Percentiles rank a stretch among this genome's conserved stretches.
Conservation (phyloP, 2,113 vertebrate genomes). For the Canis aureus region DNA sequence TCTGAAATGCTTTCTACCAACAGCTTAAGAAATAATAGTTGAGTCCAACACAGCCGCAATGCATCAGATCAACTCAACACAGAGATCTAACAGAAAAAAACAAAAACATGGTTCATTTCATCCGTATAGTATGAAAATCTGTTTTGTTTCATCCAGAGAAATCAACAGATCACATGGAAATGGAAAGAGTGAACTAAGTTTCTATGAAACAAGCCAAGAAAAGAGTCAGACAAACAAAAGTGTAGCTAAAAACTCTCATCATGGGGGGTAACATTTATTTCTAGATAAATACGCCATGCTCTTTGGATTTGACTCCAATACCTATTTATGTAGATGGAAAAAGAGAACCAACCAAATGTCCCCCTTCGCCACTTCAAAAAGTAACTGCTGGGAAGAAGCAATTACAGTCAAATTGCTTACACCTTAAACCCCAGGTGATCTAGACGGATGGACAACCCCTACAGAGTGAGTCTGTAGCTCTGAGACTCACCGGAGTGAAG, state of each 20-base stretch:
- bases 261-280: conserved; percentile 79
- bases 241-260: conserved; percentile 52
- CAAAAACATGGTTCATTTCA: conserved; percentile 3
- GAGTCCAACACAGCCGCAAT: neutral
- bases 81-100: neutral
- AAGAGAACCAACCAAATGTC: conserved; percentile 72
- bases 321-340: conserved; percentile 78
- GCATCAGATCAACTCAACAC: neutral
- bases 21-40: neutral
- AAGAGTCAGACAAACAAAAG: conserved; percentile 58
- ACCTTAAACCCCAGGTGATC: conserved; percentile 82
- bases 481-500: conserved; percentile 57
- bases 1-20: neutral
- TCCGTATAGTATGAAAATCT: neutral
- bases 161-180: conserved; percentile 30
- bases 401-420: conserved; percentile 82
- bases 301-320: conserved; percentile 74
- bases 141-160: conserved; percentile 25
- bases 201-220: conserved; percentile 57
- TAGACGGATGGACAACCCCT: conserved; percentile 79
- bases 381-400: conserved; percentile 80
- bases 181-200: conserved; percentile 33
- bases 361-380: conserved; percentile 76
- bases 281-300: conserved; percentile 77
- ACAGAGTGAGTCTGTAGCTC: conserved; percentile 61